Base-by-base conservation (phyloP, 2,113 vertebrate species). In the Chloropsis hardwickii region DNA sequence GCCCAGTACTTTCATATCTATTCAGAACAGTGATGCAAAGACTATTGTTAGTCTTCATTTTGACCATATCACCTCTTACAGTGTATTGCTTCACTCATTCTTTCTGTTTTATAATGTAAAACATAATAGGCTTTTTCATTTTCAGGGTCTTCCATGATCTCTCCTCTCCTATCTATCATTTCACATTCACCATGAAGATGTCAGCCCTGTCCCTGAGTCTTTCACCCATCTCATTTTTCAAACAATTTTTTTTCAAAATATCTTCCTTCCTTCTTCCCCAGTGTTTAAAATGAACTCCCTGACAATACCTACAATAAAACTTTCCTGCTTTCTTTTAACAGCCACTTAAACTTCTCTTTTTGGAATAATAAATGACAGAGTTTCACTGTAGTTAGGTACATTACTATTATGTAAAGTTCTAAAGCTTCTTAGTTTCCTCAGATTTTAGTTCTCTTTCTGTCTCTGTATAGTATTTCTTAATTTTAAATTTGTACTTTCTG, bases 191-290 rank as follows among this genome's bases (percentile, higher is more conserved):
- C 58, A 65, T 66, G 87, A 84, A 92, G 62, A 87, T 92, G 91
- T 85, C 73, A 89, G 18, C 53, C 24, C n/a, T 85, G 86, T 92
- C 89, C 87, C 84, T 85, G 81, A 94, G 23, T 73, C 57, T 85
- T 61, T 93, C 15, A 40, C 27, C n/a, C 22, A 67, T 14, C 45
- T 80, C 47, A 94, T 96, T 93, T 87, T 82, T 97, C 81, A 93
- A 91, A 51, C 16, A 47, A 57, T 82, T 90, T 87, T 90, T 81
- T 85, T 69, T 23, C 48, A 79, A 87, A 93, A 80, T 62, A 69
- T 15, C 45, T 61, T 89, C 24, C 29, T 88, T 74, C 48, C 35
- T 90, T 29, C 44, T 89, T 86, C 53, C 24, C 39, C n/a, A 54
- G 37, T 42, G 27, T 67, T 86, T 95, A 33, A 64, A 62, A 82